phyloP scores from a whole-genome alignment of 2,888 invertebrate genomes.

The Zele albiditarsus region DNA sequence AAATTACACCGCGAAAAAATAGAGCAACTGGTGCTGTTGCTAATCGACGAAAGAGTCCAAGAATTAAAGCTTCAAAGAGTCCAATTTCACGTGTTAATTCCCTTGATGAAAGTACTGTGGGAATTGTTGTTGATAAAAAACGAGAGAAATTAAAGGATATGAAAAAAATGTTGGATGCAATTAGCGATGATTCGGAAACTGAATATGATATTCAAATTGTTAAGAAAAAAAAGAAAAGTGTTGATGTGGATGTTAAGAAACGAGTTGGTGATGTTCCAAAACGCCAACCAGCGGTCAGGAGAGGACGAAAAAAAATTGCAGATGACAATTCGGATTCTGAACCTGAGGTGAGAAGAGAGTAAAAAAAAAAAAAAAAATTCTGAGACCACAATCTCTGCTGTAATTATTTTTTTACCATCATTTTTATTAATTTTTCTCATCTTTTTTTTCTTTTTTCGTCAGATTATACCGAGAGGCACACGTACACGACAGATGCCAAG shows the following conservation, averaged over 20 bases:
- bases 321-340: constrained; percentile 54
- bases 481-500: constrained; percentile 53
- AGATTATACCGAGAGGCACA: constrained; percentile 59
- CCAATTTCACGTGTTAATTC: constrained; percentile 39
- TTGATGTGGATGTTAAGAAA: constrained; percentile 28
- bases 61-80: constrained; percentile 22
- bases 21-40: constrained; percentile 34
- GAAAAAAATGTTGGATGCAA: constrained; percentile 56
- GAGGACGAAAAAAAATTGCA: constrained; percentile 46
- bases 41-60: constrained; percentile 23
- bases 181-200: constrained; percentile 62
- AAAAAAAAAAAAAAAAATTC: neutral
- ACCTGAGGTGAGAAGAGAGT: constrained; percentile 54
- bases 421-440: neutral
- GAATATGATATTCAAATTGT: constrained; percentile 66
- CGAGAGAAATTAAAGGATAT: constrained; percentile 59
- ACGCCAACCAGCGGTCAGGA: constrained; percentile 27
- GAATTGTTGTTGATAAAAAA: constrained; percentile 63
- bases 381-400: too few relatives aligned
- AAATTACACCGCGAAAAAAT: constrained; percentile 39
- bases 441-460: constrained; percentile 18
- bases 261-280: constrained; percentile 10
- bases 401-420: neutral
- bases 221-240: constrained; percentile 57
- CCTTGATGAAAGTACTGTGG: constrained; percentile 62